Conservation (phyloP, 2,888 invertebrate genomes). For the Drosophila quinaria region DNA sequence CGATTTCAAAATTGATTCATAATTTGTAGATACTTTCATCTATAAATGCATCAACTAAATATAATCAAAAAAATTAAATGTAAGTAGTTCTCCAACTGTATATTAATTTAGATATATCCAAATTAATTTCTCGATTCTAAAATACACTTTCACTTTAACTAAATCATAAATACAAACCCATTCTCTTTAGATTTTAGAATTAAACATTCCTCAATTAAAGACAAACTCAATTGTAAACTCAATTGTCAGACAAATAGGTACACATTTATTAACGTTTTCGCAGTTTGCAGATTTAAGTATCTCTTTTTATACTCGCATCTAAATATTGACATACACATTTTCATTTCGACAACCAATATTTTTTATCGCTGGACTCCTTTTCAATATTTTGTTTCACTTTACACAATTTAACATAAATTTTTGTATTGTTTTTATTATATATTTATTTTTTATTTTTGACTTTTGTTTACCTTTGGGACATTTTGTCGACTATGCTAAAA, state of each 20-base stretch:
- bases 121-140: background rate
- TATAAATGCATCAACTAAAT: too few species aligned
- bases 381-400: constrained; percentile 10
- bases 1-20: too few species aligned
- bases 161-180: background rate
- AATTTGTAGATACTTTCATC: too few species aligned
- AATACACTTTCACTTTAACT: background rate
- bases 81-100: background rate
- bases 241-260: constrained; percentile 72
- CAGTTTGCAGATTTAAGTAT: constrained; percentile 33
- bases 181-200: background rate
- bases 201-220: background rate
- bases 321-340: constrained; percentile 26
- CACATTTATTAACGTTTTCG: constrained; percentile 63
- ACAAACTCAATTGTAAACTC: constrained; percentile 9
- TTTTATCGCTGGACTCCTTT: constrained; percentile 22
- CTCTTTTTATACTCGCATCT: constrained; percentile 12
- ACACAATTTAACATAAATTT: constrained; percentile 47
- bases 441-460: constrained; percentile 41
- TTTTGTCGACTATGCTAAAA: constrained; percentile 38
- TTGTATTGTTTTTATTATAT: constrained; percentile 13
- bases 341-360: constrained; percentile 27
- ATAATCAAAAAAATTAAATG: too few species aligned
- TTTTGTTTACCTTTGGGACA: constrained; percentile 55
- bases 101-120: background rate